These are phyloP conservation scores for Apamea sordens DNA, from an alignment of 2,888 invertebrate genomes.

Conservation along the genomic window DNA sequence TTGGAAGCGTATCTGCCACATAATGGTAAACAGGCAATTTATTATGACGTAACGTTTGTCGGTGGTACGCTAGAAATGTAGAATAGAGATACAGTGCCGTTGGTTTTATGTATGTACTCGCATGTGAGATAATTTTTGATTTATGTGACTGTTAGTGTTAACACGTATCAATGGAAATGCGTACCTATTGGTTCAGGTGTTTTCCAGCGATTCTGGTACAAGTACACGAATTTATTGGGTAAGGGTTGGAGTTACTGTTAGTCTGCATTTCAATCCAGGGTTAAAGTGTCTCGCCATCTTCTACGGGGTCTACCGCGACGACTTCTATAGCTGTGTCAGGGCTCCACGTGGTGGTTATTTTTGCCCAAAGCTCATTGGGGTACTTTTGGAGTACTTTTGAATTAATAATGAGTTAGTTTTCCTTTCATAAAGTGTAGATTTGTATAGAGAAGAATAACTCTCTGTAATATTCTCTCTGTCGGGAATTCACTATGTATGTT, in stretches of 20 bases:
- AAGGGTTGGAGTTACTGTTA: neutral
- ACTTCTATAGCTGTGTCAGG: too few relatives aligned
- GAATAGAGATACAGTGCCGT: constrained; percentile 47
- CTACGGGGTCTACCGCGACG: too few relatives aligned
- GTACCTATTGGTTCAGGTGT: constrained; percentile 7
- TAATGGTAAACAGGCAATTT: constrained; percentile 63
- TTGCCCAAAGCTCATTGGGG: too few relatives aligned
- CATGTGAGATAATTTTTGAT: constrained; percentile 61
- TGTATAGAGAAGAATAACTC: neutral
- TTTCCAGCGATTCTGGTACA: neutral
- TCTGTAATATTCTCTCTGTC: neutral
- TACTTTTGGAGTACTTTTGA: neutral
- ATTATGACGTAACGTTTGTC: constrained; percentile 55
- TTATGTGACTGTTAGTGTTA: constrained; percentile 54
- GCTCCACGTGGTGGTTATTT: too few relatives aligned
- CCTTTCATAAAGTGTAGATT: neutral
- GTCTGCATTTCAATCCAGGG: too few relatives aligned
- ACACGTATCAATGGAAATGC: constrained; percentile 25
- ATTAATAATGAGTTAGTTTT: constrained; percentile 2
- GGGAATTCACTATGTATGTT: neutral
- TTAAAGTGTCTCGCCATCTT: too few relatives aligned
- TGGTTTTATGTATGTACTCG: constrained; percentile 54
- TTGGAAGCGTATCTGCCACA: constrained; percentile 40
- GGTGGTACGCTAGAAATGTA: constrained; percentile 36
- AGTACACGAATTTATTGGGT: neutral